Evolutionary conservation across 2,797 vertebrate species (phyloP).

Genomic region (Spinus pinus): DNA sequence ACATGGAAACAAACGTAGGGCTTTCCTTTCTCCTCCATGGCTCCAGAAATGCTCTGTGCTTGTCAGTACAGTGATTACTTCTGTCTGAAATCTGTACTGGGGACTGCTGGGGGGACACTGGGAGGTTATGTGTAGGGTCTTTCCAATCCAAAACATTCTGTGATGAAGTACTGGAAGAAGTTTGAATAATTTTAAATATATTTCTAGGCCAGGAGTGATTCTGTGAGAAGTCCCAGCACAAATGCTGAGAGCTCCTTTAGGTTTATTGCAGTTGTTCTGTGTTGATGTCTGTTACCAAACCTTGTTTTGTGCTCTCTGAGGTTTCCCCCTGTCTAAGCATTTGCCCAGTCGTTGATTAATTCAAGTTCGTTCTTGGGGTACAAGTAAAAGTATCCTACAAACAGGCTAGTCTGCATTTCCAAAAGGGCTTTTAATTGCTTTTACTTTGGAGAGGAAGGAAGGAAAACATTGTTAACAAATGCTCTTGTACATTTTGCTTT

Average conservation of each 20-base stretch:
- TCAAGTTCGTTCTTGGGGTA: background rate
- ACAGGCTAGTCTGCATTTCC: background rate
- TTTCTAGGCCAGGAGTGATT: background rate
- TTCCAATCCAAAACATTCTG: background rate
- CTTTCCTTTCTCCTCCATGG: background rate
- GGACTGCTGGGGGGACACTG: background rate
- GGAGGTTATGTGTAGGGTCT: background rate
- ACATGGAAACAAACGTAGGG: background rate
- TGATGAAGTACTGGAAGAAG: background rate
- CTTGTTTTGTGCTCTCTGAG: background rate
- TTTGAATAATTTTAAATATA: background rate
- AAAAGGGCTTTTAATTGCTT: background rate
- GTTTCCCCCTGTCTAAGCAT: background rate
- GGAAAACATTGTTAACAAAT: background rate
- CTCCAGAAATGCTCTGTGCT: accelerated
- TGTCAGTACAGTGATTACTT: background rate
- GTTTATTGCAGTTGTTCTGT: background rate
- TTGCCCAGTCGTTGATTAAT: background rate
- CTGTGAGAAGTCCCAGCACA: too few relatives aligned
- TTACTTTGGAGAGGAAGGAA: background rate
- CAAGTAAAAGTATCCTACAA: background rate
- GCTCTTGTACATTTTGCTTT: background rate
- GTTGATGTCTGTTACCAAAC: background rate
- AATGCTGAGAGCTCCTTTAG: background rate
- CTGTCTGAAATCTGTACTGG: background rate